phyloP scores from a whole-genome alignment of 2,888 invertebrate species.

The Macrophya annulata region DNA sequence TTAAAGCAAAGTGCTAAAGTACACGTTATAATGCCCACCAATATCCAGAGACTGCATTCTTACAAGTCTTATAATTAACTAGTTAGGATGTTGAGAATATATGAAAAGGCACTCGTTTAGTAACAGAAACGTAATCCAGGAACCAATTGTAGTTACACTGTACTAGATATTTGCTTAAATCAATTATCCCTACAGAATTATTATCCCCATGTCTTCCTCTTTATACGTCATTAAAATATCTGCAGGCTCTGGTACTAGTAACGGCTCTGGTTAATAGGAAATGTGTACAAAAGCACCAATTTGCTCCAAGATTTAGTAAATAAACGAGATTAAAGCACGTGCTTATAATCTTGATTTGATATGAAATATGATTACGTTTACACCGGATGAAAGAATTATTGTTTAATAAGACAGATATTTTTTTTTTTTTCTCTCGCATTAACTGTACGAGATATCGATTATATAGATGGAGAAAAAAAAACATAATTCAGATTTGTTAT shows the following conservation, averaged over 20 bases:
- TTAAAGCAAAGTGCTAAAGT: conserved; percentile 33
- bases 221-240: conserved; percentile 9
- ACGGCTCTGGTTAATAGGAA: conserved; percentile 1
- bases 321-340: background rate
- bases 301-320: conserved; percentile 19
- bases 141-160: conserved; percentile 42
- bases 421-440: no score
- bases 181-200: conserved; percentile 39
- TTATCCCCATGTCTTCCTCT: conserved; percentile 58
- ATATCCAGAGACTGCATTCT: background rate
- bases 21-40: conserved; percentile 6
- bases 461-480: conserved; percentile 8
- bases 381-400: conserved; percentile 3
- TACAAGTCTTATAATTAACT: conserved; percentile 43
- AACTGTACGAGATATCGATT: background rate
- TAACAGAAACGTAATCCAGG: conserved; percentile 50
- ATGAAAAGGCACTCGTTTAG: conserved; percentile 51
- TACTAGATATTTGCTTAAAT: conserved; percentile 34
- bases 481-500: background rate
- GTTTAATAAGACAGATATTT: background rate
- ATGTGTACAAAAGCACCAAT: conserved; percentile 18
- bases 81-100: conserved; percentile 40
- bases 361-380: conserved; percentile 26
- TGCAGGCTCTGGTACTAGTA: background rate
- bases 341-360: conserved; percentile 22